Base-by-base conservation (phyloP, 2,113 vertebrate species). In the Seriola rivoliana region DNA sequence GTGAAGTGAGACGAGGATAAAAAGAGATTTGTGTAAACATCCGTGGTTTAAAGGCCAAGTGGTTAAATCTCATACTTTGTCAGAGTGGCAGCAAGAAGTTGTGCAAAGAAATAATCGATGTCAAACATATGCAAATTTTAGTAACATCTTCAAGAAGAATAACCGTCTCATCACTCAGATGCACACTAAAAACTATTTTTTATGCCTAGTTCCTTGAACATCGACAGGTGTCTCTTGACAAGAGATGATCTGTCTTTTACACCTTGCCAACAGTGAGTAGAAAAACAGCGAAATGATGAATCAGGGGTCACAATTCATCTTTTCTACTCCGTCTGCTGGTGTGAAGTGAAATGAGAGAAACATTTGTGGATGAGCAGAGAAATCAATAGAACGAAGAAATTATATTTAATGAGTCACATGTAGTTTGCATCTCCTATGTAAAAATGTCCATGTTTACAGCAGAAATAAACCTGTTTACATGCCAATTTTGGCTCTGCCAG, bases 201-300 rank as follows among this genome's bases (percentile, higher is more conserved):
- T 52, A 32, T 12, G 8, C 46, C 25, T 17, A 29, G 7, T 52
- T 38, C 14, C 13, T 64, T 52, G 9, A 38, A 52, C 21, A 40
- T 54, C n/a, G 73, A 65, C 59, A 65, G 46, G 21, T 54, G 60
- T 55, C 48, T 66, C 50, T 17, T 0, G 23, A 42, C 52, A 76
- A 44, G 34, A 66, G 60, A 65, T 64, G 60, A 62, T 64, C 13
- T 40, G 36, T 65, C 73, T 32, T 52, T 64, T 54, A 64, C 59
- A 64, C 29, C 44, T 34, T 64, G 46, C 5, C 29, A 8, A 52
- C 4, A 14, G 8, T 4, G 40, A 36, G 46, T 2, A 36, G 34
- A 38, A 25, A 71, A 25, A 50, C 34, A 25, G 44, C 13, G 1
- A 54, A 42, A 52, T 42, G 59, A 75, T 64, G 34, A 38, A 19